These are phyloP conservation scores for Mystacornis crossleyi DNA, from an alignment of 2,113 vertebrate species.

Conservation along the genomic window DNA sequence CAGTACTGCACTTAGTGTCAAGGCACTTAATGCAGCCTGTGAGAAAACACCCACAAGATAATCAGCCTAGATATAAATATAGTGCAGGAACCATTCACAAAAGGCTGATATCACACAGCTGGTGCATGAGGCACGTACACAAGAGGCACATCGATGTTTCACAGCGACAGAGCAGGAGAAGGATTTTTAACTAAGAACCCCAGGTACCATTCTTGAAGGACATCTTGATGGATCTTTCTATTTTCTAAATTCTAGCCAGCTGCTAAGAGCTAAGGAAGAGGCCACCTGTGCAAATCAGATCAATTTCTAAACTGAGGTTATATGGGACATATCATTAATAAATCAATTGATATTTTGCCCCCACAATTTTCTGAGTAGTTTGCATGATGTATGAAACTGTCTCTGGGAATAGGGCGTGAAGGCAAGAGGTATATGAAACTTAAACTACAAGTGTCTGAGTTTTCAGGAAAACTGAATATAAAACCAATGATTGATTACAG, in stretches of 20 bases:
- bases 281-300: background rate
- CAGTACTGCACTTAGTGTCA: background rate
- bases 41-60: background rate
- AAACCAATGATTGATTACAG: background rate
- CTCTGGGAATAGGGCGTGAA: background rate
- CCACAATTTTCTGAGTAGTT: background rate
- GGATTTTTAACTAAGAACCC: background rate
- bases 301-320: background rate
- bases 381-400: background rate
- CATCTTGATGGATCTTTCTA: background rate
- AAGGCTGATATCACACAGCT: background rate
- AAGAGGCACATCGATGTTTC: background rate
- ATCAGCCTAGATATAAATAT: background rate
- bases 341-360: background rate
- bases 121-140: fast-evolving
- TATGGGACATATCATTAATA: background rate
- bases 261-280: background rate
- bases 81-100: background rate
- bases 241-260: background rate
- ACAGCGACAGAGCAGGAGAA: fast-evolving
- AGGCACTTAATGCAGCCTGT: background rate
- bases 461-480: background rate
- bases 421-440: background rate
- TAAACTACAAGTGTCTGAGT: background rate
- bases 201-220: background rate